Evolutionary conservation across 2,888 invertebrate genomes (phyloP).

Genomic region (Diadromus collaris): DNA sequence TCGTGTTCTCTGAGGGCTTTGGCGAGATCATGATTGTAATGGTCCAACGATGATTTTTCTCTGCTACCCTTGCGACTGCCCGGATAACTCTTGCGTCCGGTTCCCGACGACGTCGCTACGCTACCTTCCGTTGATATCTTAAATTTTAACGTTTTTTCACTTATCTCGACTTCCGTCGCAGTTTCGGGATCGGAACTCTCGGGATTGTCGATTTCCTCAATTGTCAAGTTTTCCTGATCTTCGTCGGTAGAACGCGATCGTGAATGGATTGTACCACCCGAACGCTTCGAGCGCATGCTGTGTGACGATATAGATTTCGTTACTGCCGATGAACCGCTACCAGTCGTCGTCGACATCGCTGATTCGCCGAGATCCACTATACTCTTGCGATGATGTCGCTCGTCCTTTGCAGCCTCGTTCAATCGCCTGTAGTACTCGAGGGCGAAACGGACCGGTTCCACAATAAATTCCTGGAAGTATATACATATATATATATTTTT

Average conservation of each 20-base stretch:
- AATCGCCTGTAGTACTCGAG: constrained; percentile 84
- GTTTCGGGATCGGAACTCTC: constrained; percentile 85
- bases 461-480: constrained; percentile 82
- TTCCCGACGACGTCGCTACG: constrained; percentile 75
- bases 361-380: constrained; percentile 78
- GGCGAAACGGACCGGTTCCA: constrained; percentile 84
- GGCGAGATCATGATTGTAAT: constrained; percentile 79
- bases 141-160: constrained; percentile 88
- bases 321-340: constrained; percentile 66
- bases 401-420: constrained; percentile 84
- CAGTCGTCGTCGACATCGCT: constrained; percentile 59
- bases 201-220: constrained; percentile 80
- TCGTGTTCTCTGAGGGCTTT: constrained; percentile 81
- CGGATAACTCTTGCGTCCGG: constrained; percentile 84
- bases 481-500: not conserved
- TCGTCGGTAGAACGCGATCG: constrained; percentile 77
- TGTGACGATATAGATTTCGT: constrained; percentile 79
- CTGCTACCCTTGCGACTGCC: constrained; percentile 86
- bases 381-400: constrained; percentile 83
- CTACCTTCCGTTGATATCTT: constrained; percentile 88
- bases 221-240: constrained; percentile 74
- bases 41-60: constrained; percentile 81
- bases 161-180: constrained; percentile 87
- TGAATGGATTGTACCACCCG: constrained; percentile 78
- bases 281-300: constrained; percentile 79